Conservation (phyloP, 2,797 vertebrate species). For the Brachymystax lenok region DNA sequence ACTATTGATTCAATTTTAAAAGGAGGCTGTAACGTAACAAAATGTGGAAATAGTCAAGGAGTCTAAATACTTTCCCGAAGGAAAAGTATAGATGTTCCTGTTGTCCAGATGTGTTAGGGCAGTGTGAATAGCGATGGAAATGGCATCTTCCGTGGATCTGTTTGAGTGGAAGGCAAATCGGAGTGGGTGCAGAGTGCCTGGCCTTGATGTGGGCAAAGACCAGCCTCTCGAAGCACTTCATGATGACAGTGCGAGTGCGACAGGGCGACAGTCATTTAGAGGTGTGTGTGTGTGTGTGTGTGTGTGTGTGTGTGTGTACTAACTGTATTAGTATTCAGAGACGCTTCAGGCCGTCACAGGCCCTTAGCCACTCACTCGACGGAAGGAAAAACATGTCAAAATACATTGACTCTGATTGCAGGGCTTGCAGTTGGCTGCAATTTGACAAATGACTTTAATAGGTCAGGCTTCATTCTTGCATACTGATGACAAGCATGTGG, state of each 20-base stretch:
- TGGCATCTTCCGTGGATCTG: too few species aligned
- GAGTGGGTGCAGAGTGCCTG: background rate
- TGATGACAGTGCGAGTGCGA: constrained; percentile 14
- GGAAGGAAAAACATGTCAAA: constrained; percentile 80
- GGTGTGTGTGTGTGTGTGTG: too few species aligned
- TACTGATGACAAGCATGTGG: constrained; percentile 60
- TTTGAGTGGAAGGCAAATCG: too few species aligned
- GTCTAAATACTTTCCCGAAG: too few species aligned
- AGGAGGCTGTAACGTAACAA: too few species aligned
- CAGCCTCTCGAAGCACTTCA: too few species aligned
- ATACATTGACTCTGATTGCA: constrained; percentile 73
- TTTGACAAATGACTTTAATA: constrained; percentile 82
- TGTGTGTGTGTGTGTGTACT: constrained; percentile 31
- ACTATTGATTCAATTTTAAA: too few species aligned
- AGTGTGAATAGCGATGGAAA: too few species aligned
- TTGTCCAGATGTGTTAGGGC: too few species aligned
- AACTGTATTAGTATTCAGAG: constrained; percentile 76
- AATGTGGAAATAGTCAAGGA: too few species aligned
- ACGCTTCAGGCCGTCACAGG: constrained; percentile 70
- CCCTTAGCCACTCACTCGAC: constrained; percentile 68
- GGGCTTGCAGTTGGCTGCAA: constrained; percentile 68
- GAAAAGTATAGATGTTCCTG: too few species aligned
- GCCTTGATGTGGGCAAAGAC: background rate
- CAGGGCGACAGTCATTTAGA: constrained; percentile 6
- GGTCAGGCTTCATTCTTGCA: constrained; percentile 65